Conservation (phyloP, 2,797 vertebrate species). For the Hippoglossus hippoglossus region DNA sequence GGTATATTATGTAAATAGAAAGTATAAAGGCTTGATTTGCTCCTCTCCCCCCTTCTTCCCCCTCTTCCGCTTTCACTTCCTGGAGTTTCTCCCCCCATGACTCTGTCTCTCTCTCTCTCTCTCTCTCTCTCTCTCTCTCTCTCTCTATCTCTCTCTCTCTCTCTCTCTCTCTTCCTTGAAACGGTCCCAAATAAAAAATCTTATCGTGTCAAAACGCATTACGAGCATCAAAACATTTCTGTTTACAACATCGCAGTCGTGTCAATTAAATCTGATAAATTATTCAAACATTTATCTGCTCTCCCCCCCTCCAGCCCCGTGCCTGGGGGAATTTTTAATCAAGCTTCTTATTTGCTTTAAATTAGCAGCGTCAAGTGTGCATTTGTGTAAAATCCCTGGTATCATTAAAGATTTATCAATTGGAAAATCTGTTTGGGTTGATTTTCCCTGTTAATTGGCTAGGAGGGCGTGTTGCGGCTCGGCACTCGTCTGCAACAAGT, state of each 20-base stretch:
- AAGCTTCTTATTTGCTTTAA: slow-evolving; percentile 98
- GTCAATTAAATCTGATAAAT: slow-evolving; percentile 94
- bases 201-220: slow-evolving; percentile 86
- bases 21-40: slow-evolving; percentile 36
- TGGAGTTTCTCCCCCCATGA: background rate
- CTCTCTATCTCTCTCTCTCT: slow-evolving; percentile 9
- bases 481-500: slow-evolving; percentile 78
- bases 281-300: slow-evolving; percentile 92
- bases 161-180: slow-evolving; percentile 67
- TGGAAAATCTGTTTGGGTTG: slow-evolving; percentile 95
- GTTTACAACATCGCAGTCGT: slow-evolving; percentile 89
- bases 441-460: slow-evolving; percentile 93
- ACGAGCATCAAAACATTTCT: slow-evolving; percentile 93
- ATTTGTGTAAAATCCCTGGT: slow-evolving; percentile 96
- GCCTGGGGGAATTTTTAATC: slow-evolving; percentile 96
- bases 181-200: slow-evolving; percentile 79
- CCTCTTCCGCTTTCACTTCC: slow-evolving; percentile 16
- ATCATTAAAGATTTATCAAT: slow-evolving; percentile 99
- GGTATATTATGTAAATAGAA: slow-evolving; percentile 73
- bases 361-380: slow-evolving; percentile 95
- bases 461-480: slow-evolving; percentile 69
- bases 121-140: slow-evolving; percentile 19
- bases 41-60: slow-evolving; percentile 22
- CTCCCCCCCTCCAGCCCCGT: slow-evolving; percentile 59
- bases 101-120: background rate